These are phyloP conservation scores for Bellardia pandia DNA, from an alignment of 2,888 invertebrate species.

Conservation along the genomic window DNA sequence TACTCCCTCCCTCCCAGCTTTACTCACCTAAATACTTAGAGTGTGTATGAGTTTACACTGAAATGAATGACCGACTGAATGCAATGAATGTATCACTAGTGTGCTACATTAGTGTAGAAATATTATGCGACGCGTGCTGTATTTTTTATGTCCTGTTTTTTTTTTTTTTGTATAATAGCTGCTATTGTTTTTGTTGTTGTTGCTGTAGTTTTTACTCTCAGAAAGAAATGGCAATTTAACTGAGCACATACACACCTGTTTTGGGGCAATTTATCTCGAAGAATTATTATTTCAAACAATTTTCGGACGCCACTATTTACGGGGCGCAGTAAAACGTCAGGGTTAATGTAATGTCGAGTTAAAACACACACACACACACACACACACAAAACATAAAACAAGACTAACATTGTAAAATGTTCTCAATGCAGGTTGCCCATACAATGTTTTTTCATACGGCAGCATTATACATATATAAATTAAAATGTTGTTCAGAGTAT, in stretches of 20 bases:
- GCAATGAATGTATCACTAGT: conserved; percentile 47
- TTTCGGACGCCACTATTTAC: conserved; percentile 78
- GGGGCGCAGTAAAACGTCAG: conserved; percentile 70
- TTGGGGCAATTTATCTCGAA: conserved; percentile 84
- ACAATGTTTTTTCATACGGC: conserved; percentile 28
- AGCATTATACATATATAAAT: conserved; percentile 26
- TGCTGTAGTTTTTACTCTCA: conserved; percentile 23
- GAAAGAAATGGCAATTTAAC: conserved; percentile 81
- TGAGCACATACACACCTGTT: conserved; percentile 82
- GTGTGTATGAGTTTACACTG: not conserved
- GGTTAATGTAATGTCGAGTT: conserved; percentile 73
- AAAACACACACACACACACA: not conserved
- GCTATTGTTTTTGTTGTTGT: conserved; percentile 16
- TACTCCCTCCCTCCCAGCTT: not conserved
- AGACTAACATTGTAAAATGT: conserved; percentile 69
- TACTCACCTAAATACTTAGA: not conserved
- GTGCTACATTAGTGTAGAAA: conserved; percentile 69
- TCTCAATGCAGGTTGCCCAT: conserved; percentile 46
- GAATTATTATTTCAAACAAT: conserved; percentile 84
- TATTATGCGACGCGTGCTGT: conserved; percentile 75
- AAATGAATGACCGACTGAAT: conserved; percentile 49
- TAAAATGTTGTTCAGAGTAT: conserved; percentile 13
- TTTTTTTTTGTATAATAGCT: not conserved
- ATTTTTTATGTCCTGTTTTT: conserved; percentile 41
- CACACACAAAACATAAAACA: not conserved